Conservation (phyloP, 2,888 invertebrate species). For the Noctua fimbriata region DNA sequence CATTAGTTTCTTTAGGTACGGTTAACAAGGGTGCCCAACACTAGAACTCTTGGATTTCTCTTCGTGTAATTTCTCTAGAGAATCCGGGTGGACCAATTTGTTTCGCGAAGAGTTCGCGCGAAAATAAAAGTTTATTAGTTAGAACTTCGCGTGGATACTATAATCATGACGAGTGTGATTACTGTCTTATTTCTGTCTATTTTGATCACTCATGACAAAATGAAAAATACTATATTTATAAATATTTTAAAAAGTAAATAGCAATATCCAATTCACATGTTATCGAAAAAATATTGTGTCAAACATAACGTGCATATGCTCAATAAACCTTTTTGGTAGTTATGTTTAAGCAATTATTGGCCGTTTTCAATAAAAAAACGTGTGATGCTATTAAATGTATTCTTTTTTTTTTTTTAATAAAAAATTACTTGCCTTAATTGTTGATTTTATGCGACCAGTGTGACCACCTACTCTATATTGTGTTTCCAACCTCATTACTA, state of each 20-base stretch:
- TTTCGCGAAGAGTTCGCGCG: constrained; percentile 29
- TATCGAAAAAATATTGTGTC: background rate
- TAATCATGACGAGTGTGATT: background rate
- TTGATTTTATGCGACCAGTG: background rate
- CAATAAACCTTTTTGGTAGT: constrained; percentile 9
- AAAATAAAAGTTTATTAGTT: constrained; percentile 42
- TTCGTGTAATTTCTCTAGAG: constrained; percentile 63
- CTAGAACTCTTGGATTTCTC: constrained; percentile 43
- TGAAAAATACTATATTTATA: background rate
- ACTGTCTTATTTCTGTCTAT: background rate
- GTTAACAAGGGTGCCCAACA: constrained; percentile 34
- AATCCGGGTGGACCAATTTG: constrained; percentile 45
- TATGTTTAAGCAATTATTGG: constrained; percentile 1
- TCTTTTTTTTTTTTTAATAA: background rate
- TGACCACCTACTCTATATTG: background rate
- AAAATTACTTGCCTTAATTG: background rate
- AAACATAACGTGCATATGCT: background rate
- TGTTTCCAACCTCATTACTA: constrained; percentile 4
- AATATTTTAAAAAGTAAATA: background rate
- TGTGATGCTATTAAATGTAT: background rate
- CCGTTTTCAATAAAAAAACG: background rate
- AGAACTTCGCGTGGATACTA: background rate
- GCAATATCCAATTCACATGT: too few relatives aligned
- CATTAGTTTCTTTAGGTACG: constrained; percentile 41
- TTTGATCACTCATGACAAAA: background rate